Evolutionary conservation across 2,797 vertebrate genomes (phyloP), one percentile per base, ranked within the genome.

Genomic region (Synanceia verrucosa): DNA sequence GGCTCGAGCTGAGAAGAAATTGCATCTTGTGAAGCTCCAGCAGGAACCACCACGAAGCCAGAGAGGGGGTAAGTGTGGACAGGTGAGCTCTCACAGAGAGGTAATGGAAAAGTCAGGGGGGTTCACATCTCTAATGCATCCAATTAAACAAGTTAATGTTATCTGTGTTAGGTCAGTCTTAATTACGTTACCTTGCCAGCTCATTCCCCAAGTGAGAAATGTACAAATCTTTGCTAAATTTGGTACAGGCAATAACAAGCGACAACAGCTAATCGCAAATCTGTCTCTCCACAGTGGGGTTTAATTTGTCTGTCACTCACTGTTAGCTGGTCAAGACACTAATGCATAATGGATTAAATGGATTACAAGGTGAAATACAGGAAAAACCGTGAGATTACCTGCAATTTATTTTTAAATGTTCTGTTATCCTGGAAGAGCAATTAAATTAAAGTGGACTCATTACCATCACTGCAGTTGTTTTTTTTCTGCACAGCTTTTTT

Each of bases 251-350:
- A 12, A 39, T 10, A 41, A 7, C 34, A 55, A 19, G n/a, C 65
- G 10, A 39, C 12, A 41, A 29, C 13, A 28, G 14, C 29, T 67
- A 26, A 71, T 53, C 70, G 14, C 12, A 53, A 56, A 61, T 66
- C 5, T 75, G 36, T 53, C 62, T 70, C 67, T 50, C 12, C 29
- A 23, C 57, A 72, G 56, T 16, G 34, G 59, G 18, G 24, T 75
- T 72, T 58, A 70, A 78, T 76, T 73, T 76, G 50, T 21, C 46
- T 58, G 39, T 41, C 52, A 55, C 36, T 79, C 41, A 48, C 0
- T 39, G 16, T 24, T 24, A 16, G 14, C 18, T 29, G 21, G 5
- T 44, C 37, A n/a, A 18, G 36, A 53, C 14, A 23, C 18, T 29
- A 52, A 62, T 13, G 4, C n/a, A 23, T 43, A 0, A 73, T 71